Conservation (phyloP, 2,888 invertebrate species). For the Eulithis prunata region DNA sequence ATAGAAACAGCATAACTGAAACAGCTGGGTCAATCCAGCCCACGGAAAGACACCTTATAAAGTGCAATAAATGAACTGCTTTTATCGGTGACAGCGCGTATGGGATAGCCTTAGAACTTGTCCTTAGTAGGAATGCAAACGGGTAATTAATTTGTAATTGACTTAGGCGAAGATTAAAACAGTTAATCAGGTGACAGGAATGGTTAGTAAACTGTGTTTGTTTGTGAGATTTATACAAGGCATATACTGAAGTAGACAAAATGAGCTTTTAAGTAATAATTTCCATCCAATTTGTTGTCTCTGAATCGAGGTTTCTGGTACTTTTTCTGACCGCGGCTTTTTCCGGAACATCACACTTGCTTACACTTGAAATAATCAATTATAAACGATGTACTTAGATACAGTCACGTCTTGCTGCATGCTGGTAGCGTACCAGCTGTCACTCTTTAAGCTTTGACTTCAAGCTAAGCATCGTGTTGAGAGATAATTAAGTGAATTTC, state of each 20-base stretch:
- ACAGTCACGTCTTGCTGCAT: neutral
- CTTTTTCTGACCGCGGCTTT: too few species aligned
- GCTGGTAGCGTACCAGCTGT: constrained; percentile 3
- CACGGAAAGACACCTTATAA: neutral
- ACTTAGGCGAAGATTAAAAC: constrained; percentile 25
- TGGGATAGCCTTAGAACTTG: constrained; percentile 59
- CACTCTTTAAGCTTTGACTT: constrained; percentile 4
- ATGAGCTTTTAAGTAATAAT: too few species aligned
- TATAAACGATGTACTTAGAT: too few species aligned
- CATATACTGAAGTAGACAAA: too few species aligned
- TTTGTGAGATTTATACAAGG: too few species aligned
- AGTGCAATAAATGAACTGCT: constrained; percentile 52
- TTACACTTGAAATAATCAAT: too few species aligned
- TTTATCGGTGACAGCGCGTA: constrained; percentile 67
- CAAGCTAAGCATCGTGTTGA: constrained; percentile 55
- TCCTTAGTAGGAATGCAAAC: constrained; percentile 47
- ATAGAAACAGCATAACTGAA: constrained; percentile 1
- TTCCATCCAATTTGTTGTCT: too few species aligned
- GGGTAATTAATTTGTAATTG: constrained; percentile 57
- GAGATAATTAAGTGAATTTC: constrained; percentile 55
- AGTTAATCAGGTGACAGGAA: constrained; percentile 3
- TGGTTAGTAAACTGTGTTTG: neutral
- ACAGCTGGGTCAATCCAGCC: constrained; percentile 10
- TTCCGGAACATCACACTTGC: too few species aligned
- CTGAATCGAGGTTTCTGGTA: too few species aligned